Evolutionary conservation across 2,888 invertebrate genomes (phyloP).

Genomic region (Pharmacophagus antenor): DNA sequence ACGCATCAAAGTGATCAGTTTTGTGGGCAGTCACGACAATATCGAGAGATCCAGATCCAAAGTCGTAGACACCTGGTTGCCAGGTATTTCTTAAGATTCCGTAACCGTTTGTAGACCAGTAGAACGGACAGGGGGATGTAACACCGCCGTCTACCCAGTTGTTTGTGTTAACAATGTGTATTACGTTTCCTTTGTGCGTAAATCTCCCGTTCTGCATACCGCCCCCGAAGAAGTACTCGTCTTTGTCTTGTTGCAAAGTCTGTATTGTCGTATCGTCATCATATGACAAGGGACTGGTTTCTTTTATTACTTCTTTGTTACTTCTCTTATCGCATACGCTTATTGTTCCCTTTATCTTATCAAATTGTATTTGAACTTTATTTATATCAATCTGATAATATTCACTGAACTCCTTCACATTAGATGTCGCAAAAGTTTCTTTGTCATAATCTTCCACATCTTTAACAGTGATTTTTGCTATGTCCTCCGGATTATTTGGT

Average conservation of each 20-base stretch:
- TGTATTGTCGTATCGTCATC: slow-evolving; percentile 48
- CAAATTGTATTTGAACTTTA: slow-evolving; percentile 56
- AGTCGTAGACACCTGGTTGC: slow-evolving; percentile 65
- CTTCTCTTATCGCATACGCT: slow-evolving; percentile 53
- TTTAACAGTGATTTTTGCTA: slow-evolving; percentile 60
- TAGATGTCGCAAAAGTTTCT: slow-evolving; percentile 52
- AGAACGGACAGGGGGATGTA: slow-evolving; percentile 69
- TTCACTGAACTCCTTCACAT: slow-evolving; percentile 42
- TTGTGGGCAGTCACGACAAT: slow-evolving; percentile 49
- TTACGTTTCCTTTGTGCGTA: slow-evolving; percentile 62
- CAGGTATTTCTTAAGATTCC: slow-evolving; percentile 69
- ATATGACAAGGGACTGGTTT: slow-evolving; percentile 54
- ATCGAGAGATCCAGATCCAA: slow-evolving; percentile 46
- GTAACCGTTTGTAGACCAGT: slow-evolving; percentile 69
- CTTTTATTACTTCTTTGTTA: slow-evolving; percentile 57
- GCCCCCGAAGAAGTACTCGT: slow-evolving; percentile 69
- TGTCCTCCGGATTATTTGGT: slow-evolving; percentile 55
- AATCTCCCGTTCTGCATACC: slow-evolving; percentile 76
- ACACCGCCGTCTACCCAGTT: slow-evolving; percentile 67
- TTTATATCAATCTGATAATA: slow-evolving; percentile 52
- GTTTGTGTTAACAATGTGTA: slow-evolving; percentile 62
- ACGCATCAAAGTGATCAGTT: slow-evolving; percentile 60
- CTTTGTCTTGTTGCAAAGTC: slow-evolving; percentile 47
- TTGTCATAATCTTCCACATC: slow-evolving; percentile 53
- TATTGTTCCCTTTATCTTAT: slow-evolving; percentile 58